Evolutionary conservation across 2,888 invertebrate genomes (phyloP), one percentile per base, ranked within the genome.

Genomic region (Clepsis dumicolana): DNA sequence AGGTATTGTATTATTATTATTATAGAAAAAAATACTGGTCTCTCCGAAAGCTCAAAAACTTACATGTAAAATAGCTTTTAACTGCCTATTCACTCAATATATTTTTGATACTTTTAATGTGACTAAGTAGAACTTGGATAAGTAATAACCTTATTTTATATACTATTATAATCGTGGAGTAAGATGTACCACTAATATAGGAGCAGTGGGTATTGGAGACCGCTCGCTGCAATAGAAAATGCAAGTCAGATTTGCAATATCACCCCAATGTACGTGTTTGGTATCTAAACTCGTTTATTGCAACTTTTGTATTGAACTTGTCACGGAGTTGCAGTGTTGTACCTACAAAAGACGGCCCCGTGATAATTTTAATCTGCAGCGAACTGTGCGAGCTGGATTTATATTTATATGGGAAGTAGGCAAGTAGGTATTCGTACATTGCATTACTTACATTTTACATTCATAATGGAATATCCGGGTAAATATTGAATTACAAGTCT

Each of bases 161-260:
- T 12, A 21, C 48, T 48, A 21, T 21, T n/a, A 48, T 10, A 21
- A 48, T 12, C 4, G 2, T 10, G 21, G 48, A 21, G 21, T 48
- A 48, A 21, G 3, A 48, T 21, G 18, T 48, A 48, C 12, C 8
- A 48, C 48, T 48, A 48, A 48, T 48, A 21, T 2, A 21, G 21
- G 10, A 48, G 21, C 12, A 2, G 12, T 12, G 12, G 18, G 32
- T 29, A 18, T 54, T 29, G 54, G 32, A 21, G 5, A 18, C 56
- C 4, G 21, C 24, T 29, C 4, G 21, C 24, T 29, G n/a, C 56
- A 56, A 14, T 35, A 8, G 48, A 24, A 56, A 35, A 21, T 56
- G 21, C 56, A 56, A 35, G 35, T 35, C 35, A 56, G 32, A 56
- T 56, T 32, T 7, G 35, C 56, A 56, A 35, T 56, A 56, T 56